Evolutionary conservation across 2,113 vertebrate species (phyloP), one percentile per base, ranked within the genome.

Genomic region (Malurus alboscapulatus): DNA sequence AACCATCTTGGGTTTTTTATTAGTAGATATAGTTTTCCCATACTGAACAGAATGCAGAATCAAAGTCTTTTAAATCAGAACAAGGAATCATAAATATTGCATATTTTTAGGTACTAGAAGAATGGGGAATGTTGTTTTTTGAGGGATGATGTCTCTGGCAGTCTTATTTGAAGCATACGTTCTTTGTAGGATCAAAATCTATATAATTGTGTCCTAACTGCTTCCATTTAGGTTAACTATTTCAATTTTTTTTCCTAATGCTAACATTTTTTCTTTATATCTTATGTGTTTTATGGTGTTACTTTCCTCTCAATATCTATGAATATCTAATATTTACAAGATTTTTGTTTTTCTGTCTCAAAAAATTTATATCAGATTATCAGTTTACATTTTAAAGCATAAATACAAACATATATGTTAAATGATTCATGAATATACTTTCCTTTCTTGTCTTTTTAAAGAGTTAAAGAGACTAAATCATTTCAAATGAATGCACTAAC

Each of bases 401-500:
- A 97, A 97, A 97, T 92, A 95, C 95, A 96, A 98, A 96, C 94
- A 97, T 97, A 95, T 95, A 96, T 93, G 87, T 93, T 95, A 97
- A 97, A 93, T 97, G 96, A 97, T 97, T 93, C 84, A 93, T 90
- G 93, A 95, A 95, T 93, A 96, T 81, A 91, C 86, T 93, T 75
- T 94, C 88, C 69, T 74, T 87, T 91, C 92, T 85, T 94, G 72
- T 93, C 86, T 86, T 95, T 97, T 93, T 79, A 97, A 98, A 97
- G 96, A 98, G 97, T 98, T 97, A 98, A 96, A 89, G 92, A 96
- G 96, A 92, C 96, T 90, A 96, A 96, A 95, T 91, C 85, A 62
- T 97, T 97, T 97, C 88, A 97, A 96, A 97, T 97, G 95, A 98
- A 97, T 96, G 97, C 84, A 95, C 95, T 97, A 97, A 96, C 98